phyloP scores from a whole-genome alignment of 2,113 vertebrate genomes.

The Lycocorax pyrrhopterus region DNA sequence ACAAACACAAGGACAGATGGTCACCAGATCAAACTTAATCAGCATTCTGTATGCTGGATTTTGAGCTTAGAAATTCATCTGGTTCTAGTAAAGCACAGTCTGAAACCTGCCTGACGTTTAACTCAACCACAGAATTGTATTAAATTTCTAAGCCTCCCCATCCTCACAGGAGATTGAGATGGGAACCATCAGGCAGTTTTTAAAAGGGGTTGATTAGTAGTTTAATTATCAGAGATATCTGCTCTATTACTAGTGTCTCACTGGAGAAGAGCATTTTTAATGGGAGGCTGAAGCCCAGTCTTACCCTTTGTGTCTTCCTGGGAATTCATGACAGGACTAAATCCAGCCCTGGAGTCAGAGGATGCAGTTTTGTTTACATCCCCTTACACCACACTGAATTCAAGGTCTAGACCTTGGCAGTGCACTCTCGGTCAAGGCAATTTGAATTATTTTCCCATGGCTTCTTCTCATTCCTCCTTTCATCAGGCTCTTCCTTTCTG shows the following conservation, averaged over 20 bases:
- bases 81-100: slow-evolving; percentile 59
- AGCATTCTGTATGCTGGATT: slow-evolving; percentile 57
- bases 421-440: neutral
- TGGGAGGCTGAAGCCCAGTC: neutral
- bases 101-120: slow-evolving; percentile 60
- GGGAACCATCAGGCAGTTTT: neutral
- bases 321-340: neutral
- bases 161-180: slow-evolving; percentile 30
- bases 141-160: slow-evolving; percentile 50
- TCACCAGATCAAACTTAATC: slow-evolving; percentile 66
- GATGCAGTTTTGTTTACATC: neutral
- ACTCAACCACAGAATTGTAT: slow-evolving; percentile 48
- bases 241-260: neutral
- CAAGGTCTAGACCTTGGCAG: neutral
- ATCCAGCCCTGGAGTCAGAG: neutral
- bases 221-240: slow-evolving; percentile 43
- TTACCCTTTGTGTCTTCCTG: neutral
- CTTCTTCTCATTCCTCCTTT: slow-evolving; percentile 11
- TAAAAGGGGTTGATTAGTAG: slow-evolving; percentile 26
- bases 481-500: neutral
- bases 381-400: neutral
- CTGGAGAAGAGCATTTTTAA: slow-evolving; percentile 1
- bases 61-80: slow-evolving; percentile 66
- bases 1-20: slow-evolving; percentile 66
- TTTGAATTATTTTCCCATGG: slow-evolving; percentile 19